phyloP scores from a whole-genome alignment of 1,140 invertebrate species.

The Wasmannia auropunctata region DNA sequence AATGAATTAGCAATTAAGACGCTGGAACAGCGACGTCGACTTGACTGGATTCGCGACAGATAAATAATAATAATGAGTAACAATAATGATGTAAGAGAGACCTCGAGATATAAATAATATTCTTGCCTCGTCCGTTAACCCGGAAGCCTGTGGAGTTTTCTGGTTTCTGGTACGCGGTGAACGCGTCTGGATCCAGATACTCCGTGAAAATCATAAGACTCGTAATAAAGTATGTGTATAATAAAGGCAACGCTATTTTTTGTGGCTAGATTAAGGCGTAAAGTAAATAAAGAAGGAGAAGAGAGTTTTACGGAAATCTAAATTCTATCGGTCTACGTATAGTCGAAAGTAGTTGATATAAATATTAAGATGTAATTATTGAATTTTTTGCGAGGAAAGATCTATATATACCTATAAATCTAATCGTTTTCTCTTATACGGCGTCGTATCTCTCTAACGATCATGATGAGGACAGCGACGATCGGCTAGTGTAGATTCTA shows the following conservation, averaged over 20 bases:
- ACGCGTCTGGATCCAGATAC: background rate
- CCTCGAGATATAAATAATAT: conserved; percentile 32
- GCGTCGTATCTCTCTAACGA: conserved; percentile 17
- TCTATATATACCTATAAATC: conserved; percentile 24
- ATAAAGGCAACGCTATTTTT: conserved; percentile 58
- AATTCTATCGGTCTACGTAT: conserved; percentile 40
- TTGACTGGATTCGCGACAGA: conserved; percentile 22
- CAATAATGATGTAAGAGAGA: conserved; percentile 10
- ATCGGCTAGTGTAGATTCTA: background rate
- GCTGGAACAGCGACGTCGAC: conserved; percentile 29
- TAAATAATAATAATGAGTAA: conserved; percentile 34
- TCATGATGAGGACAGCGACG: background rate
- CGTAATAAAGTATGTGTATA: conserved; percentile 52
- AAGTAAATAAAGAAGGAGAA: conserved; percentile 1
- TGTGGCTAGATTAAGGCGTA: conserved; percentile 57
- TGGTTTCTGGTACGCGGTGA: conserved; percentile 20
- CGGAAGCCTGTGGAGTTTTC: conserved; percentile 12
- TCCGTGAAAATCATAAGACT: conserved; percentile 42
- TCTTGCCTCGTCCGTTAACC: conserved; percentile 44
- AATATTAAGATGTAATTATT: conserved; percentile 7
- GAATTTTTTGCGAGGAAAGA: conserved; percentile 25
- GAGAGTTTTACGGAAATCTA: background rate
- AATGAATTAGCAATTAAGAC: conserved; percentile 4
- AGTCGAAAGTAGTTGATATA: conserved; percentile 39
- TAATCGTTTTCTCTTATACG: conserved; percentile 24